A percentile compares a stretch with the other conserved stretches of the same genome.
phyloP scores from a whole-genome alignment of 2,797 vertebrate species.

The Ciconia nigra region DNA sequence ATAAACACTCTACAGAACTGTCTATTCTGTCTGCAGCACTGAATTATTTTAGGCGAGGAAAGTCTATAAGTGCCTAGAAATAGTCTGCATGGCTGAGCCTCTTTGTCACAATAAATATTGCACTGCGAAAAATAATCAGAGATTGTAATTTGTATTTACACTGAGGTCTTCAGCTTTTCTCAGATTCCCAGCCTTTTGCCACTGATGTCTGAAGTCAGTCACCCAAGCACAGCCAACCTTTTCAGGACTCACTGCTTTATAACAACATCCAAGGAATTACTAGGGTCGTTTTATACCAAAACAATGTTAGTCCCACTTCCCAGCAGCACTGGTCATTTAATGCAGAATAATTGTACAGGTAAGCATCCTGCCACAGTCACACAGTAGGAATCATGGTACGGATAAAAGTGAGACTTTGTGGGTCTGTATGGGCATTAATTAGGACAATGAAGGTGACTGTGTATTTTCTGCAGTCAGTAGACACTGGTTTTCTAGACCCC shows the following conservation, averaged over 20 bases:
- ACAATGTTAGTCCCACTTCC: background rate
- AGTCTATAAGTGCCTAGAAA: background rate
- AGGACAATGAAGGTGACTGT: background rate
- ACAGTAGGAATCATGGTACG: background rate
- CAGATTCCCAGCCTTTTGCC: background rate
- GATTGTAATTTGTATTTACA: background rate
- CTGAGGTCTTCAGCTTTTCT: background rate
- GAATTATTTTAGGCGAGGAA: background rate
- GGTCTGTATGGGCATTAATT: background rate
- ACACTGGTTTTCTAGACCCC: background rate
- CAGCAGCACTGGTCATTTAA: background rate
- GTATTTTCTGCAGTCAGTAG: background rate
- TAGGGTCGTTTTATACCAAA: background rate
- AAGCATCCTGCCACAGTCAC: background rate
- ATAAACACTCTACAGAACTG: background rate
- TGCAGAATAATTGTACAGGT: background rate
- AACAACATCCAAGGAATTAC: background rate
- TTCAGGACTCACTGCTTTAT: background rate
- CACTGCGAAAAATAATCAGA: background rate
- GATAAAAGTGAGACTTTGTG: background rate
- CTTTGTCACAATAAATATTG: background rate
- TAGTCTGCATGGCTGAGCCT: background rate
- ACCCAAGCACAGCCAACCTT: background rate
- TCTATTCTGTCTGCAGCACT: background rate
- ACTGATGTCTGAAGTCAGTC: background rate